These are phyloP conservation scores for Aphidius colemani DNA, from an alignment of 2,888 invertebrate genomes.

Conservation along the genomic window DNA sequence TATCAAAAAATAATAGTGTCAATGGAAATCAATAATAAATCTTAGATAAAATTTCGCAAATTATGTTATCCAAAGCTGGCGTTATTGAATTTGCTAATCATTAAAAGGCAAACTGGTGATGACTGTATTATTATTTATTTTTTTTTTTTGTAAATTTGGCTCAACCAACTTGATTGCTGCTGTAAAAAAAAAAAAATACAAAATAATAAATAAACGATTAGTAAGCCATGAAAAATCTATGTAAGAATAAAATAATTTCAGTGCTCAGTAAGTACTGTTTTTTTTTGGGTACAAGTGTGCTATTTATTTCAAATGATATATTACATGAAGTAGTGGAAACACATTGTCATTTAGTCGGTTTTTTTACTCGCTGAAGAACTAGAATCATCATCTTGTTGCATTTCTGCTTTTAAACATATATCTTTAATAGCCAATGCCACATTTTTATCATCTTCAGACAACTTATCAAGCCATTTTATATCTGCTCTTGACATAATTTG, in stretches of 20 bases:
- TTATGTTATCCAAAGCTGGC: too few species aligned
- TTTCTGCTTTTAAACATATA: slow-evolving; percentile 41
- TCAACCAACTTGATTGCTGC: slow-evolving; percentile 54
- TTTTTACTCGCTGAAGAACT: too few species aligned
- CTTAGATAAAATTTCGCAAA: too few species aligned
- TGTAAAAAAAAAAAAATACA: slow-evolving; percentile 12
- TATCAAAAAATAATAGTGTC: too few species aligned
- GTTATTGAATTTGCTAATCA: slow-evolving; percentile 23
- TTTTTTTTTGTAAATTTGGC: slow-evolving; percentile 52
- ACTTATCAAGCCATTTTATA: slow-evolving; percentile 57
- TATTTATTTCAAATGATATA: too few species aligned
- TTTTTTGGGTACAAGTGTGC: too few species aligned
- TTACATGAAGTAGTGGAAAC: too few species aligned
- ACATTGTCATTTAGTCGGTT: too few species aligned
- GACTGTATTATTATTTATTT: too few species aligned
- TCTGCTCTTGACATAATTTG: slow-evolving; percentile 63
- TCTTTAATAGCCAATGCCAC: slow-evolving; percentile 48
- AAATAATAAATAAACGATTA: slow-evolving; percentile 50
- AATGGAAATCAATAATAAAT: too few species aligned
- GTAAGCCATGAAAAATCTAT: slow-evolving; percentile 59
- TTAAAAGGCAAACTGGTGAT: slow-evolving; percentile 48
- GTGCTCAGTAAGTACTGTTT: slow-evolving; percentile 40
- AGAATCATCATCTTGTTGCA: background rate
- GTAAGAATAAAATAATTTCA: slow-evolving; percentile 59
- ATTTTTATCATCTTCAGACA: slow-evolving; percentile 45